Evolutionary conservation across 2,113 vertebrate genomes (phyloP).

Genomic region (Dasyurus viverrinus): DNA sequence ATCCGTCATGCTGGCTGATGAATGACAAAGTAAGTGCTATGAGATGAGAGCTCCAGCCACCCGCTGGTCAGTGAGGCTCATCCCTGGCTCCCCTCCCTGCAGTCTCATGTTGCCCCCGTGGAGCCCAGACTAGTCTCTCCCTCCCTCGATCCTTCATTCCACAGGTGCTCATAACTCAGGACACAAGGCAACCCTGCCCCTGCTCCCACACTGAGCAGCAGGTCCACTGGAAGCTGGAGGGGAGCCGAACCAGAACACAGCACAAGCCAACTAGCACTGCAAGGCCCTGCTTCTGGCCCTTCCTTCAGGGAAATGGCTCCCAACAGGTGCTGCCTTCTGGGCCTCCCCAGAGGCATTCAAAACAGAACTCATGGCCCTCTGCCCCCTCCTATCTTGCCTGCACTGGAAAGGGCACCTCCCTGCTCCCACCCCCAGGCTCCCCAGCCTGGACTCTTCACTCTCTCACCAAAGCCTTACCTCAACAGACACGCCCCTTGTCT

Average conservation of each 20-base stretch:
- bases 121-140: neutral
- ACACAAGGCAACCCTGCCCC: neutral
- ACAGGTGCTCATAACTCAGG: neutral
- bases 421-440: neutral
- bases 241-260: too few species aligned
- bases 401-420: too few species aligned
- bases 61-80: too few species aligned
- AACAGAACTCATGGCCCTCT: neutral
- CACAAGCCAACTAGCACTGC: too few species aligned
- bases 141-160: neutral
- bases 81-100: neutral
- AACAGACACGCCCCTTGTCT: too few species aligned
- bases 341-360: neutral
- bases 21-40: neutral
- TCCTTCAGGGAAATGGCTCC: neutral
- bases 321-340: too few species aligned
- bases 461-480: too few species aligned
- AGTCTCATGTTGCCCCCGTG: too few species aligned
- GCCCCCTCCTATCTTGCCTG: too few species aligned
- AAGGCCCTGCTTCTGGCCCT: too few species aligned
- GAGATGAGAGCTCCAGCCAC: neutral
- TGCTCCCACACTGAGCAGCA: neutral
- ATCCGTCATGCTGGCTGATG: constrained; percentile 67
- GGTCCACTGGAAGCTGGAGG: neutral
- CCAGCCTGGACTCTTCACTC: too few species aligned